phyloP scores from a whole-genome alignment of 1,140 invertebrate species.

The Papilio machaon region DNA sequence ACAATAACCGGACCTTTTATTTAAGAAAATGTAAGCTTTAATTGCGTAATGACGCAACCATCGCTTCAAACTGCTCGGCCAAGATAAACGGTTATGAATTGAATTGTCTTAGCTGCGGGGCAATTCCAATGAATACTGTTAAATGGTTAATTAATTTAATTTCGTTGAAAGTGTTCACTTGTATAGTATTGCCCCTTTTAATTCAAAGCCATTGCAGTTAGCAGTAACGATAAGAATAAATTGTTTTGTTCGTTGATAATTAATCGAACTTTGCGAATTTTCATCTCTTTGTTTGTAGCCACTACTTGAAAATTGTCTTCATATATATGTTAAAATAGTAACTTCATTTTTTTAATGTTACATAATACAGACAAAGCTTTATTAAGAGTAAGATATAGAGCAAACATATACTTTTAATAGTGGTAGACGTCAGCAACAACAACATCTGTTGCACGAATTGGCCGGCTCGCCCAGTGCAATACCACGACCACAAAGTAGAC shows the following conservation, averaged over 20 bases:
- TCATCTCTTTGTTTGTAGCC: too few species aligned
- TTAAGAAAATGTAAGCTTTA: neutral
- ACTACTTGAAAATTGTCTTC: neutral
- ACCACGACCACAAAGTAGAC: too few species aligned
- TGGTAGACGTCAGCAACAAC: too few species aligned
- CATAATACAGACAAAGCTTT: too few species aligned
- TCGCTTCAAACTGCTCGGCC: neutral
- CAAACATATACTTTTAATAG: too few species aligned
- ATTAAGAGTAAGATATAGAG: too few species aligned
- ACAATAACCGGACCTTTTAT: neutral
- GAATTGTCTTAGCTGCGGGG: neutral
- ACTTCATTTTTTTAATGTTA: too few species aligned
- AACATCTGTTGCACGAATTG: too few species aligned
- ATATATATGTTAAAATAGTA: too few species aligned
- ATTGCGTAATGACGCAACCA: neutral
- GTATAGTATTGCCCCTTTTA: neutral
- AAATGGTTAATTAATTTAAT: slow-evolving; percentile 18
- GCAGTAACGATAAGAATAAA: neutral
- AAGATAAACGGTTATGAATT: neutral
- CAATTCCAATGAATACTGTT: neutral
- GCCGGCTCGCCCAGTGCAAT: too few species aligned
- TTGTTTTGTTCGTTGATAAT: neutral
- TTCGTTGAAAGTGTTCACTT: neutral
- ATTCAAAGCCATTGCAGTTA: neutral
- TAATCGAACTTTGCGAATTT: neutral